Evolutionary conservation across 2,888 invertebrate genomes (phyloP).

Genomic region (Creontiades dilutus): DNA sequence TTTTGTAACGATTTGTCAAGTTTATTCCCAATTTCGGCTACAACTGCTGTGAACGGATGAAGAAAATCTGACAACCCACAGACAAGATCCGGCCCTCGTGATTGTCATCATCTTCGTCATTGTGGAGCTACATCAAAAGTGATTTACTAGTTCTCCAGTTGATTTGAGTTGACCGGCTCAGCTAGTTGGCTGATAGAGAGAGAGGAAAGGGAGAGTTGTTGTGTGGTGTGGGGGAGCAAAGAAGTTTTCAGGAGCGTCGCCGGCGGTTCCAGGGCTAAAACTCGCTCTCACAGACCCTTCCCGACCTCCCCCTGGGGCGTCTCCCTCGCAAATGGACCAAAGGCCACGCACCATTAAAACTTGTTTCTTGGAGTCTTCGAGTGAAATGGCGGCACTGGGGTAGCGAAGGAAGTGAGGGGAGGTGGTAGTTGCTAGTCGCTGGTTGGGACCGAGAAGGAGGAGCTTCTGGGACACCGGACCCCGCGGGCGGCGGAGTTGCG

Average conservation of each 20-base stretch:
- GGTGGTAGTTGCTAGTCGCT: too few species aligned
- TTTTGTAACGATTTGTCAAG: too few species aligned
- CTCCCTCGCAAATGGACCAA: conserved; percentile 10
- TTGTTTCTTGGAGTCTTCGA: conserved; percentile 37
- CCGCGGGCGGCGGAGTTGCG: too few species aligned
- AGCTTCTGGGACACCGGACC: too few species aligned
- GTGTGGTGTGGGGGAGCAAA: not conserved
- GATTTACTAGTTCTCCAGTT: not conserved
- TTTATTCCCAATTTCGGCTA: too few species aligned
- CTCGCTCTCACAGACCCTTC: not conserved
- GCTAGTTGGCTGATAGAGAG: not conserved
- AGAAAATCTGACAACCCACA: too few species aligned
- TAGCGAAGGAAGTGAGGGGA: not conserved
- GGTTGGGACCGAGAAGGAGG: too few species aligned
- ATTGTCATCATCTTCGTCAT: too few species aligned
- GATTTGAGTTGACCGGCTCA: not conserved
- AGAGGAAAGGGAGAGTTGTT: not conserved
- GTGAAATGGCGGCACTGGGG: not conserved
- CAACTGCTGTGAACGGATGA: too few species aligned
- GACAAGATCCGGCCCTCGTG: too few species aligned
- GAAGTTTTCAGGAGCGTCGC: not conserved
- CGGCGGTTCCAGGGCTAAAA: not conserved
- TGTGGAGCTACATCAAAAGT: not conserved
- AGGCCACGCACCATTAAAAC: conserved; percentile 17
- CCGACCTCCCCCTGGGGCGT: not conserved